A percentile compares a stretch with the other conserved stretches of the same genome.
phyloP scores from a whole-genome alignment of 1,140 invertebrate genomes.

The Oryzaephilus surinamensis region DNA sequence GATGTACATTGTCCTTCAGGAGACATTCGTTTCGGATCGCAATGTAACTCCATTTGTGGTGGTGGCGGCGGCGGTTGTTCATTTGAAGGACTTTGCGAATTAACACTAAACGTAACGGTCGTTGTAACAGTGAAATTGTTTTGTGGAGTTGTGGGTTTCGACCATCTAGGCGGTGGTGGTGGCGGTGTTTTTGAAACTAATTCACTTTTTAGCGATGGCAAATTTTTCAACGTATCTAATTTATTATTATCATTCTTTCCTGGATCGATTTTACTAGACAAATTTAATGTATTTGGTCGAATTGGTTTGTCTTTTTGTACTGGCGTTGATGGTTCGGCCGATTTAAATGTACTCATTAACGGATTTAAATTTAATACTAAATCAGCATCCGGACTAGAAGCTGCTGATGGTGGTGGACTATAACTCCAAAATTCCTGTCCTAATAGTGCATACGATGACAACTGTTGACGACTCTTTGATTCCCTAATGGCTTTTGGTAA shows the following conservation, averaged over 20 bases:
- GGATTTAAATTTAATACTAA: slow-evolving; percentile 68
- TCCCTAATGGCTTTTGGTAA: slow-evolving; percentile 73
- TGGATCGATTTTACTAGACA: slow-evolving; percentile 40
- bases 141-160: slow-evolving; percentile 52
- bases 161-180: slow-evolving; percentile 52
- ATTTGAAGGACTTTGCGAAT: slow-evolving; percentile 38
- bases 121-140: slow-evolving; percentile 68
- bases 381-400: slow-evolving; percentile 51
- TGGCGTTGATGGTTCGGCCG: slow-evolving; percentile 39
- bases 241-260: slow-evolving; percentile 15
- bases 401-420: slow-evolving; percentile 35
- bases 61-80: slow-evolving; percentile 16
- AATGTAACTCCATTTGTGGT: slow-evolving; percentile 20
- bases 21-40: slow-evolving; percentile 39
- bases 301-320: slow-evolving; percentile 55
- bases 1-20: slow-evolving; percentile 42
- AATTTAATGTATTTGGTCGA: slow-evolving; percentile 69
- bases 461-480: slow-evolving; percentile 78
- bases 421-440: slow-evolving; percentile 80
- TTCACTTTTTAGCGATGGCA: slow-evolving; percentile 27
- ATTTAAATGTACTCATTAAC: slow-evolving; percentile 54
- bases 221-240: slow-evolving; percentile 14
- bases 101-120: slow-evolving; percentile 70
- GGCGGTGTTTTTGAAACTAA: slow-evolving; percentile 41
- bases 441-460: slow-evolving; percentile 78